Evolutionary conservation across 2,888 invertebrate species (phyloP).

Genomic region (Cheilosia scutellata): DNA sequence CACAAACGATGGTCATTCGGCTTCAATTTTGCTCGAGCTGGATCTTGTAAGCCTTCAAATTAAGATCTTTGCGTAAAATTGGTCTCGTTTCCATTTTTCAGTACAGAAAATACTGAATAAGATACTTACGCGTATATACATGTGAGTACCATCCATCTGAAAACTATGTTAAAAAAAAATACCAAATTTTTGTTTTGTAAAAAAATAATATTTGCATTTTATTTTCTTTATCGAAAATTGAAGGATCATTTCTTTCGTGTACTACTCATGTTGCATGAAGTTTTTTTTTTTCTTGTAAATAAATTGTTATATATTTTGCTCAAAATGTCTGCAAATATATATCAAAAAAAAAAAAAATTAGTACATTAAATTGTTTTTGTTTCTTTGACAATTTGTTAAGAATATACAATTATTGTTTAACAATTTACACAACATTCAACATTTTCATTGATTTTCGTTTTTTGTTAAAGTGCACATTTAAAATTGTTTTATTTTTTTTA

Average conservation of each 20-base stretch:
- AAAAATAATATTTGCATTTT: constrained; percentile 67
- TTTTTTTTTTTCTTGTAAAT: constrained; percentile 43
- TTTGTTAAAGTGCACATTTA: constrained; percentile 33
- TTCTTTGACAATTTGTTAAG: constrained; percentile 14
- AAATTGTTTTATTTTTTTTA: constrained; percentile 24
- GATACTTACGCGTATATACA: too few species aligned
- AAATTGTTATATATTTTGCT: constrained; percentile 47
- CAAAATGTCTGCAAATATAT: constrained; percentile 33
- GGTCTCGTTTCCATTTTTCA: too few species aligned
- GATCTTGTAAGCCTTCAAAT: too few species aligned
- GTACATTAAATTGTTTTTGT: constrained; percentile 32
- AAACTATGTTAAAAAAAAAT: constrained; percentile 3
- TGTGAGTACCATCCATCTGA: too few species aligned
- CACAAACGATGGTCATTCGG: too few species aligned
- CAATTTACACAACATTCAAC: constrained; percentile 44
- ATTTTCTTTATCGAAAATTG: constrained; percentile 52
- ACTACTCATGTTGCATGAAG: constrained; percentile 25
- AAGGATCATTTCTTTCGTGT: constrained; percentile 48
- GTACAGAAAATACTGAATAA: too few species aligned
- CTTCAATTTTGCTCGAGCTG: too few species aligned
- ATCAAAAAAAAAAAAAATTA: constrained; percentile 35
- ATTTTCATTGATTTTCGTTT: constrained; percentile 13
- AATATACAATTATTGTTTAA: constrained; percentile 37
- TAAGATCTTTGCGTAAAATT: too few species aligned
- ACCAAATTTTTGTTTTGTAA: constrained; percentile 55